Conservation (phyloP, 2,888 invertebrate genomes). For the Lucinisca nassula region DNA sequence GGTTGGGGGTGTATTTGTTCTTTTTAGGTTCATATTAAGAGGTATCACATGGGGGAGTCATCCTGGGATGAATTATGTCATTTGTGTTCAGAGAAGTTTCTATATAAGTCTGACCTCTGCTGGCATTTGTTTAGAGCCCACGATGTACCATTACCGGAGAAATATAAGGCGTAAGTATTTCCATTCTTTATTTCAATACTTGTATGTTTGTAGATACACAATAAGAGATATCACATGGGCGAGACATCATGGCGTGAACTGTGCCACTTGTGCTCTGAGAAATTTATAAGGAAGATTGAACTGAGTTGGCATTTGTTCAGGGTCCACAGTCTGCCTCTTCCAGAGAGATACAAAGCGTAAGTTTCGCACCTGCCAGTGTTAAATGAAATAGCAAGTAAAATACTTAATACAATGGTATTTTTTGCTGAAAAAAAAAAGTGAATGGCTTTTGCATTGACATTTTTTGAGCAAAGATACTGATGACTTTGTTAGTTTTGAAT, state of each 20-base stretch:
- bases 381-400: too few species aligned
- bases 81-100: conserved; percentile 68
- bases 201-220: neutral
- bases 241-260: conserved; percentile 55
- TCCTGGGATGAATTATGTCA: conserved; percentile 68
- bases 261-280: conserved; percentile 70
- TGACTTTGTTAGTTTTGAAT: too few species aligned
- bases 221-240: conserved; percentile 7
- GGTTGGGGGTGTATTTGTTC: too few species aligned
- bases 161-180: conserved; percentile 63
- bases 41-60: conserved; percentile 61
- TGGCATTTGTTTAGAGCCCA: conserved; percentile 66
- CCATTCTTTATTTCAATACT: neutral
- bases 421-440: too few species aligned
- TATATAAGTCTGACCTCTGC: conserved; percentile 63
- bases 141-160: conserved; percentile 56
- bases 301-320: conserved; percentile 66
- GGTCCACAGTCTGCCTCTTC: conserved; percentile 50
- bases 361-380: neutral
- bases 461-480: too few species aligned
- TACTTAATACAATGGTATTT: too few species aligned
- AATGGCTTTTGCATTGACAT: too few species aligned
- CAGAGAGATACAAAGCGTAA: conserved; percentile 67
- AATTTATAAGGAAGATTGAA: conserved; percentile 65
- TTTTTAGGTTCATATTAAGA: conserved; percentile 59